Evolutionary conservation across 2,888 invertebrate species (phyloP).

Genomic region (Volucella inanis): DNA sequence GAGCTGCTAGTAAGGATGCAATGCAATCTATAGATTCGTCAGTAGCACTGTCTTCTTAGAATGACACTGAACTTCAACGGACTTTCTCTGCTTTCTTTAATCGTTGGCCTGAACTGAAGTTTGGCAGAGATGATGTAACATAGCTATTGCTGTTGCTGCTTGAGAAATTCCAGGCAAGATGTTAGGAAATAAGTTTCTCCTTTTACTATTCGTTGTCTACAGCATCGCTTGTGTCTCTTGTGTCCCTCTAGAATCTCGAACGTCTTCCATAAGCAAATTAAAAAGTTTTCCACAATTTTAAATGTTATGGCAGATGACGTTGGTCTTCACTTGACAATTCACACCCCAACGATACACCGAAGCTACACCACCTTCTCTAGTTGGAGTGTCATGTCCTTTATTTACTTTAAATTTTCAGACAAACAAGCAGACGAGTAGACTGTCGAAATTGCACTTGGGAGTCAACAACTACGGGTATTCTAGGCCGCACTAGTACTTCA

Average conservation of each 20-base stretch:
- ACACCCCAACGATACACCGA: conserved; percentile 4
- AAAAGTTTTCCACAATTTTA: conserved; percentile 72
- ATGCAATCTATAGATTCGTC: conserved; percentile 65
- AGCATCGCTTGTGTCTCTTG: neutral
- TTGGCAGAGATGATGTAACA: neutral
- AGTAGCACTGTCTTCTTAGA: conserved; percentile 26
- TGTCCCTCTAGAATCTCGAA: neutral
- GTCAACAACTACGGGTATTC: too few species aligned
- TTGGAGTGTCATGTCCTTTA: conserved; percentile 39
- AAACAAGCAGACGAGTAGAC: conserved; percentile 27
- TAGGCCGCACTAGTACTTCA: conserved; percentile 15
- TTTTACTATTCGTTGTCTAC: neutral
- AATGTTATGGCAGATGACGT: conserved; percentile 70
- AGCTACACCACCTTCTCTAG: conserved; percentile 10
- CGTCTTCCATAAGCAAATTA: conserved; percentile 52
- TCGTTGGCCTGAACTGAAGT: conserved; percentile 47
- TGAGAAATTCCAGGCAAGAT: conserved; percentile 64
- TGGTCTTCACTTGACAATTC: conserved; percentile 12
- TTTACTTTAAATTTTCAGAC: conserved; percentile 44
- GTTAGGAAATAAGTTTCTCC: conserved; percentile 43
- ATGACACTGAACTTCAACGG: conserved; percentile 52
- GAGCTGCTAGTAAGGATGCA: conserved; percentile 41
- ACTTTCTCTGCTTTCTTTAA: conserved; percentile 28
- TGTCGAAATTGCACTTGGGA: conserved; percentile 22
- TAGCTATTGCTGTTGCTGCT: conserved; percentile 41